Base-by-base conservation (phyloP, 2,113 vertebrate species). In the Misgurnus mizolepis region DNA sequence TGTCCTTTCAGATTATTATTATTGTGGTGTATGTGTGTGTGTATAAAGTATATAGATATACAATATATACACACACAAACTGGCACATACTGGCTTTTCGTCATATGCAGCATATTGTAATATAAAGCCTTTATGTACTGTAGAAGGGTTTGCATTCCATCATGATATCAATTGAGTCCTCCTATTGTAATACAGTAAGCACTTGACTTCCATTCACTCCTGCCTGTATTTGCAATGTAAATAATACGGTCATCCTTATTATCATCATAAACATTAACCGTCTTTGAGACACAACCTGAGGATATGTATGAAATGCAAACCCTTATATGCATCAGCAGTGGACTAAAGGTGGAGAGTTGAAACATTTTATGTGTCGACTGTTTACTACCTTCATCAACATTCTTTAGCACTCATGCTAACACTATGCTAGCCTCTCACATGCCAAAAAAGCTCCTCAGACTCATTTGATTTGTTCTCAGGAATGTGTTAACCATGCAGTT, bases 61-160 rank as follows among this genome's bases (percentile, higher is more conserved):
- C 53, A 6, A 17, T n/a, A 18, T 58, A n/a, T n/a, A 58, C 55
- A 64, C 27, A 34, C 27, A 34, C 27, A 34, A 34, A 34, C 27
- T 34, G 27, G 27, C 9, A 39, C 53, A 34, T 79, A 65, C 34
- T 71, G 75, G 53, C 41, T 80, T 79, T 80, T 47, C 62, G 72
- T 67, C 78, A 41, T 34, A 34, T 65, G 58, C 78, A 74, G 61
- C 72, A 58, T 62, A 76, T 79, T 60, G 40, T 67, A 76, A 82
- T 58, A 50, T 53, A 66, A 70, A 72, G 61, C 72, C 60, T 85
- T 11, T 18, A 49, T 70, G 67, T 22, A 22, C 22, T 22, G 22
- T 71, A 55, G 27, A 27, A 40, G 14, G 84, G 84, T 85, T 85
- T 85, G 84, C 80, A 82, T 82, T 82, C 77, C 80, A 77, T 56